Conservation (phyloP, 2,797 vertebrate species). For the Anabas testudineus region DNA sequence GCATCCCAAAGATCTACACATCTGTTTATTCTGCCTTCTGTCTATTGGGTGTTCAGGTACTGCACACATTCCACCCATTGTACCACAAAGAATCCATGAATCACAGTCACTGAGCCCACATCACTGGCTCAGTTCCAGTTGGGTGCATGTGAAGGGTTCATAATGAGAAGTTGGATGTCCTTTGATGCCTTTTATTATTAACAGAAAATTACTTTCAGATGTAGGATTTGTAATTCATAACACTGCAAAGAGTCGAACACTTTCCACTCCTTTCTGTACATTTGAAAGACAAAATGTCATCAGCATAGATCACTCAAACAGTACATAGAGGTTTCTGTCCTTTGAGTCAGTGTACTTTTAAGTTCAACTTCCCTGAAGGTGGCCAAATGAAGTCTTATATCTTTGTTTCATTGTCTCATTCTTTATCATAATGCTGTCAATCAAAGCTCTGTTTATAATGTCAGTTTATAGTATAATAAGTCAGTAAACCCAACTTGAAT, state of each 20-base stretch:
- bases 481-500: too few species aligned
- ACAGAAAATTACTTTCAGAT: slow-evolving; percentile 72
- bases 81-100: slow-evolving; percentile 36
- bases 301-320: slow-evolving; percentile 30
- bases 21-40: slow-evolving; percentile 45
- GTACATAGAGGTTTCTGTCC: slow-evolving; percentile 7
- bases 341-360: neutral
- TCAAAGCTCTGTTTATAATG: neutral
- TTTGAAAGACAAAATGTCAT: slow-evolving; percentile 43
- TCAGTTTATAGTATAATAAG: too few species aligned
- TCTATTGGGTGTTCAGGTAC: slow-evolving; percentile 51
- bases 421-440: too few species aligned
- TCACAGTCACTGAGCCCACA: slow-evolving; percentile 51
- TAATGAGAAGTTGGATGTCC: slow-evolving; percentile 36
- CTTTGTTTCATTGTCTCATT: neutral
- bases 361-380: neutral
- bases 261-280: slow-evolving; percentile 3
- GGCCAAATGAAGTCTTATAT: neutral
- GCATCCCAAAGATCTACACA: slow-evolving; percentile 36
- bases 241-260: slow-evolving; percentile 27
- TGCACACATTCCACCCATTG: slow-evolving; percentile 24
- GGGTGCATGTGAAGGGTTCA: slow-evolving; percentile 54
- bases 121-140: slow-evolving; percentile 43
- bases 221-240: slow-evolving; percentile 67
- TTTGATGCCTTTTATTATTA: slow-evolving; percentile 74